A percentile compares a stretch with the other conserved stretches of the same genome.
These are phyloP conservation scores for Tryphoninae sp. DNA, from an alignment of 2,888 invertebrate genomes.

Conservation along the genomic window DNA sequence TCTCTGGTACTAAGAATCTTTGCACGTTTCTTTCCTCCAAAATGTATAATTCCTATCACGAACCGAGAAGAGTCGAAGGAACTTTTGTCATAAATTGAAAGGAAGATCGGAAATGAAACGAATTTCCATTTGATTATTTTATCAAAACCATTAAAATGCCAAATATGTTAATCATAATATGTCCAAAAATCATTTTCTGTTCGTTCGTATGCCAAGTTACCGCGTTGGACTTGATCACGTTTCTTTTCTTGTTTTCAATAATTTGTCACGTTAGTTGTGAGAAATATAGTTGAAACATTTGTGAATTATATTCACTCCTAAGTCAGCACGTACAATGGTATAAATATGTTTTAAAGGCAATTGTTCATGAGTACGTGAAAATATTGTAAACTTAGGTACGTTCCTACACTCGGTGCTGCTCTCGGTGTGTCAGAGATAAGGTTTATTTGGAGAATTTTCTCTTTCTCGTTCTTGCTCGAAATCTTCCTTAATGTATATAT, in stretches of 20 bases:
- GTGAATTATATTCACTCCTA: too few relatives aligned
- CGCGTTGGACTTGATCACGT: too few relatives aligned
- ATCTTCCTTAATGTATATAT: not conserved
- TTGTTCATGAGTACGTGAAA: too few relatives aligned
- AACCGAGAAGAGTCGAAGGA: slow-evolving; percentile 26
- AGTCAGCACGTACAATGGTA: too few relatives aligned
- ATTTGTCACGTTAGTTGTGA: too few relatives aligned
- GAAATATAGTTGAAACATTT: too few relatives aligned
- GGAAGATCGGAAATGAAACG: not conserved
- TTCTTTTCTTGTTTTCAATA: too few relatives aligned
- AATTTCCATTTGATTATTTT: not conserved
- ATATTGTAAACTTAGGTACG: too few relatives aligned
- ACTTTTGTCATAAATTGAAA: not conserved
- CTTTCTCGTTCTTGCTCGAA: not conserved
- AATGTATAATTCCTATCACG: slow-evolving; percentile 66
- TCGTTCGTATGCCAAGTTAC: too few relatives aligned
- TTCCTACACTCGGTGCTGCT: not conserved
- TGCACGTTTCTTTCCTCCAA: slow-evolving; percentile 41
- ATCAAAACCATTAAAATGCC: not conserved
- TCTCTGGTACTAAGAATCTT: slow-evolving; percentile 33
- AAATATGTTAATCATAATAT: too few relatives aligned
- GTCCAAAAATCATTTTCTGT: not conserved
- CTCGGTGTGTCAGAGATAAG: slow-evolving; percentile 24
- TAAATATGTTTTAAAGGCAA: too few relatives aligned
- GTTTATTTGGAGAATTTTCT: slow-evolving; percentile 29